phyloP scores from a whole-genome alignment of 2,113 vertebrate genomes.

The Chlorodrepanis virens region DNA sequence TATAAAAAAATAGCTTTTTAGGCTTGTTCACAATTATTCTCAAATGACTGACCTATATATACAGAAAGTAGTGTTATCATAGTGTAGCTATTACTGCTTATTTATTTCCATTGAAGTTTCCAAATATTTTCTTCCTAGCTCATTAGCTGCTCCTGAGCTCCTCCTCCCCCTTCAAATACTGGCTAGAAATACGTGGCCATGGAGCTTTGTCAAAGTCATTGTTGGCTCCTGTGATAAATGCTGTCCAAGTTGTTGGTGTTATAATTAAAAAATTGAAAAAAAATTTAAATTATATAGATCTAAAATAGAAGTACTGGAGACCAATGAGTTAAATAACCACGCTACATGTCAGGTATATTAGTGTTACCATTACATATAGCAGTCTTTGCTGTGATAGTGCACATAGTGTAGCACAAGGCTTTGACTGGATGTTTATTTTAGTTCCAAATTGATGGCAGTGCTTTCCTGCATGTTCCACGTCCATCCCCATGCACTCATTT shows the following conservation, averaged over 20 bases:
- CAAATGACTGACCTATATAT: background rate
- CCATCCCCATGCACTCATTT: background rate
- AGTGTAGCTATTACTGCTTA: background rate
- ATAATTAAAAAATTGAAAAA: background rate
- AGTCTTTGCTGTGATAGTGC: background rate
- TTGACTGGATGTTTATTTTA: conserved; percentile 57
- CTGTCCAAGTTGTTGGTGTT: background rate
- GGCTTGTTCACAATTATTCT: background rate
- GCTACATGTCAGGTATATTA: background rate
- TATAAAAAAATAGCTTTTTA: background rate
- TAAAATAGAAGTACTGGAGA: background rate
- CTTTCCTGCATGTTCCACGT: background rate
- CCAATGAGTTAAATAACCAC: background rate
- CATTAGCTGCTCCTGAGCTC: background rate
- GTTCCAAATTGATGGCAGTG: conserved; percentile 32
- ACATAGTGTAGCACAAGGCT: background rate
- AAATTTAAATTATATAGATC: background rate
- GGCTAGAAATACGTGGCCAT: background rate
- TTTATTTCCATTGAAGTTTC: background rate
- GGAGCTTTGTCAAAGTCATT: background rate
- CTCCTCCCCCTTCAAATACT: background rate
- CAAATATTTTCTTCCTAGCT: background rate
- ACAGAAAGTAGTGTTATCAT: background rate
- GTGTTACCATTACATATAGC: background rate
- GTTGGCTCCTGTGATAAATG: background rate